A percentile compares a stretch with the other conserved stretches of the same genome.
Conservation (phyloP, 2,888 invertebrate genomes). For the Ornithoptera alexandrae region DNA sequence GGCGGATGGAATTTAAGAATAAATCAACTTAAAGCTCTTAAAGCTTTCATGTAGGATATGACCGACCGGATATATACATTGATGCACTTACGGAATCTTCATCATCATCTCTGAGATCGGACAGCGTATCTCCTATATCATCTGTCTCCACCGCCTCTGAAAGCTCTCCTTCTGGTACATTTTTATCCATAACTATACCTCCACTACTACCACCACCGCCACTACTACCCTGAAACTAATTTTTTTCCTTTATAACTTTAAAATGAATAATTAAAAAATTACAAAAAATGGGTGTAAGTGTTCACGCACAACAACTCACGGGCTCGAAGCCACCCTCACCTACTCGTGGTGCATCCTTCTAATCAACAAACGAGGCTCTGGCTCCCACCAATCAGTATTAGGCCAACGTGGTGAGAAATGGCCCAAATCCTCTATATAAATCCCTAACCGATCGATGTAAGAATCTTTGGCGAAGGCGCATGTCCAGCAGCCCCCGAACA, state of each 20-base stretch:
- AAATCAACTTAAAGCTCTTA: constrained; percentile 50
- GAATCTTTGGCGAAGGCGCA: too few relatives aligned
- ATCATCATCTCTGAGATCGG: constrained; percentile 78
- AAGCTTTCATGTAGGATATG: constrained; percentile 38
- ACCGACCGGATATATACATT: constrained; percentile 36
- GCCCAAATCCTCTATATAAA: too few relatives aligned
- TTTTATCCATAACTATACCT: constrained; percentile 54
- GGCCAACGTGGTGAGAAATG: too few relatives aligned
- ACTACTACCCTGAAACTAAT: constrained; percentile 57
- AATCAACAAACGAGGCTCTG: too few relatives aligned
- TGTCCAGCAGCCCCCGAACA: too few relatives aligned
- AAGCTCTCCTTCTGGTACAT: constrained; percentile 50
- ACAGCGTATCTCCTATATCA: constrained; percentile 64
- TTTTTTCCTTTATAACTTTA: constrained; percentile 1
- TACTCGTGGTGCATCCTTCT: too few relatives aligned
- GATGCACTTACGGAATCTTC: constrained; percentile 86
- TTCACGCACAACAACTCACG: too few relatives aligned
- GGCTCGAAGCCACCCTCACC: too few relatives aligned
- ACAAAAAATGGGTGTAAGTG: not conserved
- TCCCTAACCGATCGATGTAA: too few relatives aligned
- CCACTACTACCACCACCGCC: constrained; percentile 42
- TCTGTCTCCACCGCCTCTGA: constrained; percentile 50
- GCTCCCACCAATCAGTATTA: too few relatives aligned
- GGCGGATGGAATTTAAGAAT: constrained; percentile 21
- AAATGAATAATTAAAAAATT: not conserved